These are phyloP conservation scores for Stegana nigrithorax DNA, from an alignment of 2,888 invertebrate genomes.

Conservation along the genomic window DNA sequence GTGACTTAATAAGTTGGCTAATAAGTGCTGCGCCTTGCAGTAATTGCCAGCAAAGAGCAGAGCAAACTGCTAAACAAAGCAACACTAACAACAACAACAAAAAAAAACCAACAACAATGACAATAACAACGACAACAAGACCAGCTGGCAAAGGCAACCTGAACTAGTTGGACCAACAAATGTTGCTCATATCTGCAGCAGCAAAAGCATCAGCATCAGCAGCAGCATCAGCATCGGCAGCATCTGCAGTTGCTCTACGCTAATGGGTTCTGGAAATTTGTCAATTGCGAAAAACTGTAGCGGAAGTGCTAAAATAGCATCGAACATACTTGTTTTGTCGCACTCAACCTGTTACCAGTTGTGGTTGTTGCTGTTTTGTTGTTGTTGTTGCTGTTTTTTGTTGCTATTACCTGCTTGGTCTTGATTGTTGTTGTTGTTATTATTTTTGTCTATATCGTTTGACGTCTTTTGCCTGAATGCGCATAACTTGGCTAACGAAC, in stretches of 20 bases:
- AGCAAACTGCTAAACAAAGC: background rate
- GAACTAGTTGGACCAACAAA: background rate
- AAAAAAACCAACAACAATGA: background rate
- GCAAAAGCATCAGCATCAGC: background rate
- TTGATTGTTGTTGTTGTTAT: background rate
- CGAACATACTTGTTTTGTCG: too few species aligned
- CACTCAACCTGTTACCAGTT: too few species aligned
- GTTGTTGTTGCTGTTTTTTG: too few species aligned
- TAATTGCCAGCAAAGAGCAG: background rate
- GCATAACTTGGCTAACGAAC: slow-evolving; percentile 45
- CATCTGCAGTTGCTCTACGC: background rate
- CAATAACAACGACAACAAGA: background rate
- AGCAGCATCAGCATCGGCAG: background rate
- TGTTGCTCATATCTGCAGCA: background rate
- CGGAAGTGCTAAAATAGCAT: slow-evolving; percentile 7
- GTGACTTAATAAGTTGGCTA: too few species aligned
- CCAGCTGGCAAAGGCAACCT: background rate
- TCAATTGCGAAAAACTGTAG: slow-evolving; percentile 32
- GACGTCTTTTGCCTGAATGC: background rate
- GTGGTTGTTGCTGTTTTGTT: too few species aligned
- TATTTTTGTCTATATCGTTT: too few species aligned
- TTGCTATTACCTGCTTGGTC: too few species aligned
- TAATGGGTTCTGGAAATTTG: slow-evolving; percentile 60
- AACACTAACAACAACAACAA: background rate
- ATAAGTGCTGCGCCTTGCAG: slow-evolving; percentile 25